A percentile compares a stretch with the other conserved stretches of the same genome.
phyloP scores from a whole-genome alignment of 2,797 vertebrate genomes.

The Percopsis omiscomaycus region DNA sequence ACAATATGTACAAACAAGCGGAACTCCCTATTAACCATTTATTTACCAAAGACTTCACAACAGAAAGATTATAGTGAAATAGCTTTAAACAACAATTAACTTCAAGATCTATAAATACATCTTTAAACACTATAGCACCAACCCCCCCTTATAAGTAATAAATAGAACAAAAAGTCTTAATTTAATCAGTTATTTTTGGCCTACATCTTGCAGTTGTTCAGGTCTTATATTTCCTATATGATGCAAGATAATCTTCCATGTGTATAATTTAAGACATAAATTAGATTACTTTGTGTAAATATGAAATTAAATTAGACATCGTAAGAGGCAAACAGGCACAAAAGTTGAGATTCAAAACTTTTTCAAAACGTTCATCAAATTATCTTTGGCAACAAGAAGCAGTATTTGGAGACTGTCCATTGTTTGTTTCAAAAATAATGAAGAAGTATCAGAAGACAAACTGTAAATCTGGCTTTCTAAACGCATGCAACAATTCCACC shows the following conservation, averaged over 20 bases:
- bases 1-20: constrained; percentile 68
- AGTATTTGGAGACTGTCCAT: constrained; percentile 50
- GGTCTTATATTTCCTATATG: constrained; percentile 66
- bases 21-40: constrained; percentile 51
- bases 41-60: constrained; percentile 67
- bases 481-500: constrained; percentile 62
- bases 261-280: constrained; percentile 88
- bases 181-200: constrained; percentile 78
- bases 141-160: constrained; percentile 70
- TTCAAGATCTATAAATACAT: constrained; percentile 78
- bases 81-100: constrained; percentile 67
- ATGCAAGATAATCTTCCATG: constrained; percentile 69
- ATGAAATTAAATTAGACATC: constrained; percentile 83
- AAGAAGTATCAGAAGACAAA: constrained; percentile 62
- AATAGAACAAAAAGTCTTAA: constrained; percentile 79
- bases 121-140: constrained; percentile 67
- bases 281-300: constrained; percentile 80
- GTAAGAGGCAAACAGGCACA: constrained; percentile 63
- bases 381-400: constrained; percentile 58
- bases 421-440: constrained; percentile 64
- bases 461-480: constrained; percentile 63
- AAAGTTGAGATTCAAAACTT: constrained; percentile 56
- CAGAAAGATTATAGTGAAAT: constrained; percentile 66
- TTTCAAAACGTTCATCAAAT: constrained; percentile 42
- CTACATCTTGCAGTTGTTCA: constrained; percentile 62